Conservation (phyloP, 1,140 invertebrate genomes). For the Diuraphis noxia region DNA sequence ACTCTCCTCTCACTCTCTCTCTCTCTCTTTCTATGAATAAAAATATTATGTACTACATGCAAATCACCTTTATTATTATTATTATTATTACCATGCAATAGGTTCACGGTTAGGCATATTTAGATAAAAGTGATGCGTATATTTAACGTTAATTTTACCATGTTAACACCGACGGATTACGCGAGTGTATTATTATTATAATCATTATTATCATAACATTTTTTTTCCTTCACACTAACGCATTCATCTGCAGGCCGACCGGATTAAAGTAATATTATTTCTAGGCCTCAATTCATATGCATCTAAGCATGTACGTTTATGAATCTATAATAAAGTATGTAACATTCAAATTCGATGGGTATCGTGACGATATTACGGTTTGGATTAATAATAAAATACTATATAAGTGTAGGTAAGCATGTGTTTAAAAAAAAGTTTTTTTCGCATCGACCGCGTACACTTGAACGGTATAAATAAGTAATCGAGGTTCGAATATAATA, state of each 20-base stretch:
- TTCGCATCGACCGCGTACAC: too few species aligned
- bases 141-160: background rate
- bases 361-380: background rate
- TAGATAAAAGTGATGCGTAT: background rate
- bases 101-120: background rate
- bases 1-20: too few species aligned
- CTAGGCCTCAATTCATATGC: background rate
- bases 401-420: too few species aligned
- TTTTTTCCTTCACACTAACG: background rate
- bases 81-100: background rate
- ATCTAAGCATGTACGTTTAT: background rate
- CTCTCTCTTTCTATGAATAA: background rate
- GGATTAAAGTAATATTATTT: background rate
- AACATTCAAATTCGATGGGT: background rate
- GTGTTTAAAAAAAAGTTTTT: too few species aligned
- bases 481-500: too few species aligned
- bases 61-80: constrained; percentile 4
- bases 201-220: background rate
- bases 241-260: background rate
- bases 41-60: background rate
- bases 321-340: background rate
- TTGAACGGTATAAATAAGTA: too few species aligned
- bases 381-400: background rate
- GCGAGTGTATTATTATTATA: background rate
- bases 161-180: background rate